A percentile compares a stretch with the other conserved stretches of the same genome.
Conservation (phyloP, 2,113 vertebrate genomes). For the Etheostoma cragini region DNA sequence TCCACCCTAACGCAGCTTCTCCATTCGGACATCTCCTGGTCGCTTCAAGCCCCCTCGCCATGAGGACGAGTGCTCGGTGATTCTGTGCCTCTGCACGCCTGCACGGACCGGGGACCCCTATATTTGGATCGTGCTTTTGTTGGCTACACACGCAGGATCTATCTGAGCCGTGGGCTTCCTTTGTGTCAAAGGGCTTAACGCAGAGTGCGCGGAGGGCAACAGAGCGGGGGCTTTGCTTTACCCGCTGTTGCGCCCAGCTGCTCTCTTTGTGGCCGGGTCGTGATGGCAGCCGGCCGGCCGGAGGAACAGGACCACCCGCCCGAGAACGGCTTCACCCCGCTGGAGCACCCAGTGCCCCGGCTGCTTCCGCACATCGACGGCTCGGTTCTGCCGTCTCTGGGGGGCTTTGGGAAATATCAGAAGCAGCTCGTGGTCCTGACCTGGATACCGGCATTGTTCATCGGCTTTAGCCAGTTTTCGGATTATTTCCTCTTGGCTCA, state of each 20-base stretch:
- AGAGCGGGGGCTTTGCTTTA: constrained; percentile 52
- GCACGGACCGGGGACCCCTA: constrained; percentile 33
- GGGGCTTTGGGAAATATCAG: constrained; percentile 92
- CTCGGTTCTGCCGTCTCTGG: constrained; percentile 93
- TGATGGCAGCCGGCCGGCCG: constrained; percentile 80
- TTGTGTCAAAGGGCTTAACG: constrained; percentile 74
- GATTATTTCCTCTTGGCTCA: constrained; percentile 96
- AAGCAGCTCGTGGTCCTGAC: constrained; percentile 94
- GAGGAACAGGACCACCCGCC: constrained; percentile 80
- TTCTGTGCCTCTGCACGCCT: constrained; percentile 45
- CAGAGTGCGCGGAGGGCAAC: constrained; percentile 44
- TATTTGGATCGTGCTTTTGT: constrained; percentile 36
- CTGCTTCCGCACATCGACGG: constrained; percentile 93
- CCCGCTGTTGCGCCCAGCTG: constrained; percentile 60
- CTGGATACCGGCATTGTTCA: constrained; percentile 95
- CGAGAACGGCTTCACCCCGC: constrained; percentile 82
- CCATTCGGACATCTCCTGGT: constrained; percentile 53
- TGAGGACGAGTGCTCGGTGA: constrained; percentile 67
- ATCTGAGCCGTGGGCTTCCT: constrained; percentile 56
- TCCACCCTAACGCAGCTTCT: constrained; percentile 60
- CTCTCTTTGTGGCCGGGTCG: constrained; percentile 68
- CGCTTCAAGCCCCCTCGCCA: constrained; percentile 47
- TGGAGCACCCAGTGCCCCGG: constrained; percentile 75
- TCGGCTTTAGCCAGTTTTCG: constrained; percentile 96
- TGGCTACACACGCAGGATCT: constrained; percentile 44